Evolutionary conservation across 2,888 invertebrate genomes (phyloP).

Genomic region (Epinotia nisella): DNA sequence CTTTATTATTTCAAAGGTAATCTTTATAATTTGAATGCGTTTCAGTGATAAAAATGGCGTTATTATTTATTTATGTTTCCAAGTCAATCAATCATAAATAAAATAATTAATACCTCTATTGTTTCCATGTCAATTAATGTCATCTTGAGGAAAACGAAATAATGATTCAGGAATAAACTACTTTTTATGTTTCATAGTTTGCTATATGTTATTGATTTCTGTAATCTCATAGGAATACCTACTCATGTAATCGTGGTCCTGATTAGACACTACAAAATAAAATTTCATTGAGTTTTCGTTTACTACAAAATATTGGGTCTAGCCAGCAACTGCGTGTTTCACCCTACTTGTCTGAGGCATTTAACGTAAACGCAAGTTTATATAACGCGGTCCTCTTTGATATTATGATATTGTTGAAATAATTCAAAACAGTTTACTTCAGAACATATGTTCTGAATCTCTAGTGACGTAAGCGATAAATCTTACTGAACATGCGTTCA

Average conservation of each 20-base stretch:
- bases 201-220: neutral
- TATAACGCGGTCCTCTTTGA: conserved; percentile 24
- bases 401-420: conserved; percentile 34
- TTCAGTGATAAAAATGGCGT: neutral
- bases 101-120: neutral
- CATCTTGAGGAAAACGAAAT: neutral
- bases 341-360: conserved; percentile 7
- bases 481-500: conserved; percentile 21
- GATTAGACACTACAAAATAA: neutral
- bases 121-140: neutral
- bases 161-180: too few relatives aligned
- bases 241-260: neutral
- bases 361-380: conserved; percentile 13
- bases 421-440: conserved; percentile 32
- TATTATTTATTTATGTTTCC: neutral
- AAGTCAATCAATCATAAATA: neutral
- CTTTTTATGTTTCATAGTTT: too few relatives aligned
- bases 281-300: neutral
- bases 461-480: conserved; percentile 31
- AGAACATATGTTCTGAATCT: conserved; percentile 32
- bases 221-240: neutral
- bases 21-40: neutral
- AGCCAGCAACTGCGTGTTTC: conserved; percentile 2
- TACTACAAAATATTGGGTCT: neutral
- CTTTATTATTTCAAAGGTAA: neutral